Conservation (phyloP, 2,797 vertebrate species). For the Eulemur mongoz region DNA sequence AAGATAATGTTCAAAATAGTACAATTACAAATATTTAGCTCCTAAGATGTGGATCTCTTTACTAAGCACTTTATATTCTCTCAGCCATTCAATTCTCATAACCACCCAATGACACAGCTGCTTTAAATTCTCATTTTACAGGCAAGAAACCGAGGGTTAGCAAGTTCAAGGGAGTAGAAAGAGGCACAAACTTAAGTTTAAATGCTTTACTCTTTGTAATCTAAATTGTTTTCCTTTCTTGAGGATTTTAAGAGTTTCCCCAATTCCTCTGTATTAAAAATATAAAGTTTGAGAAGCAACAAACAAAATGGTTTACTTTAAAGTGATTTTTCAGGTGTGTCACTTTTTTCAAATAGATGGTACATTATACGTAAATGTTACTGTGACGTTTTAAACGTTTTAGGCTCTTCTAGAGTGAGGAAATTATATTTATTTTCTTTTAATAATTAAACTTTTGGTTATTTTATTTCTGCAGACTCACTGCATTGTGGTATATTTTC, state of each 20-base stretch:
- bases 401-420: constrained; percentile 35
- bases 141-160: background rate
- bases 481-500: background rate
- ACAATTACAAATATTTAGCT: background rate
- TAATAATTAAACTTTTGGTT: background rate
- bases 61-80: constrained; percentile 27
- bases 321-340: background rate
- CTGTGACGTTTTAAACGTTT: background rate
- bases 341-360: background rate
- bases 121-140: constrained; percentile 15
- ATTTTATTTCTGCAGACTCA: constrained; percentile 12
- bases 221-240: background rate
- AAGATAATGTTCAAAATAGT: background rate
- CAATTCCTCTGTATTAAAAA: background rate
- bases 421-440: background rate
- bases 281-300: background rate
- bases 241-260: background rate
- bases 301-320: background rate
- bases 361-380: background rate
- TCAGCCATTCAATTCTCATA: background rate
- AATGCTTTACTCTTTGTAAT: background rate
- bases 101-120: background rate
- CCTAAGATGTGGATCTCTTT: background rate
- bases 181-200: background rate
- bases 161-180: background rate